A percentile compares a stretch with the other conserved stretches of the same genome.
Evolutionary conservation across 2,888 invertebrate species (phyloP).

Genomic region (Cephus runcator): DNA sequence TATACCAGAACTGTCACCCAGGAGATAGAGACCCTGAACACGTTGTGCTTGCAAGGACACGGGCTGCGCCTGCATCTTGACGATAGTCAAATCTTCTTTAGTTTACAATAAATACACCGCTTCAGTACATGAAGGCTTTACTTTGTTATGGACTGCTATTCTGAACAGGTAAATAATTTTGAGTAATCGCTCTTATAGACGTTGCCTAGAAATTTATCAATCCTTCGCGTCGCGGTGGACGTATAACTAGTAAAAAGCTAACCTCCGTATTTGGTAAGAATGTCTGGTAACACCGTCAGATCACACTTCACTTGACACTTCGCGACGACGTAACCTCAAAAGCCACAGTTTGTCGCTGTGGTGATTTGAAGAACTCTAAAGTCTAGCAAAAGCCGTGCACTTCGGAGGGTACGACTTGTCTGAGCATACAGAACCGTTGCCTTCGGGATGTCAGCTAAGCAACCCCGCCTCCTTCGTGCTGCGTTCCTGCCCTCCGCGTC

Average conservation of each 20-base stretch:
- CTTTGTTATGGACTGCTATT: not conserved
- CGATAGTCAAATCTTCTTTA: not conserved
- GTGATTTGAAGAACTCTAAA: not conserved
- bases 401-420: slow-evolving; percentile 36
- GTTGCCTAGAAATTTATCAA: not conserved
- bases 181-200: not conserved
- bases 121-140: not conserved
- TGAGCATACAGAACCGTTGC: slow-evolving; percentile 28
- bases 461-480: slow-evolving; percentile 30
- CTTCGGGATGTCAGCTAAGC: slow-evolving; percentile 12
- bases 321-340: not conserved
- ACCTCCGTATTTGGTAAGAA: not conserved
- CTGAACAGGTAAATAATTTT: not conserved
- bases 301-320: not conserved
- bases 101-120: not conserved
- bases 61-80: slow-evolving; percentile 47
- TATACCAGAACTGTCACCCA: slow-evolving; percentile 53
- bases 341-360: not conserved
- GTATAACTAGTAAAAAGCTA: not conserved
- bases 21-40: slow-evolving; percentile 32
- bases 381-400: not conserved
- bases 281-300: not conserved
- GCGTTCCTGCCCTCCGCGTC: slow-evolving; percentile 20
- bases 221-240: not conserved
- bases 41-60: slow-evolving; percentile 39